A percentile compares a stretch with the other conserved stretches of the same genome.
phyloP scores from a whole-genome alignment of 30 jellyfish, hydroid and myxozoan species.

The Morbakka virulenta region DNA sequence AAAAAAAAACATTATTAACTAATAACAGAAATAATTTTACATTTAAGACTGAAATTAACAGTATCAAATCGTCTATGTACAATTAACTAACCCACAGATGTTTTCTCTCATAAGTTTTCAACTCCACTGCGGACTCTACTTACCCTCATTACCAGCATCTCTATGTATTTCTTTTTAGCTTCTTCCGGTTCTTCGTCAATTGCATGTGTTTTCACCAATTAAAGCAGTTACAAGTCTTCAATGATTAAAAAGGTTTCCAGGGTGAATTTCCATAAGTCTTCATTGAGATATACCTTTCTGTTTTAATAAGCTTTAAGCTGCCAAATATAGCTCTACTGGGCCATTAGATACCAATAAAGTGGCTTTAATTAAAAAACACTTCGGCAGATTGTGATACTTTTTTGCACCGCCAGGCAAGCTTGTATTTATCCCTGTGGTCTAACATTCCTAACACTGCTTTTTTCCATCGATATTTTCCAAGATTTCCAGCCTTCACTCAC shows the following conservation, averaged over 20 bases:
- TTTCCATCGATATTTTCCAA: not conserved
- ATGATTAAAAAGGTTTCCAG: not conserved
- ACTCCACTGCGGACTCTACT: too few species aligned
- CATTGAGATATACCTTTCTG: constrained; percentile 3
- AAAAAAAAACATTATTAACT: too few species aligned
- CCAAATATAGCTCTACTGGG: constrained; percentile 32
- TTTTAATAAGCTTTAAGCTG: constrained; percentile 29
- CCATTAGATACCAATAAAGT: too few species aligned
- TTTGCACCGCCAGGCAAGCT: not conserved
- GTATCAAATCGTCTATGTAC: too few species aligned
- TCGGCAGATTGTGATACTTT: constrained; percentile 36
- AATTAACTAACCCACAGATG: too few species aligned
- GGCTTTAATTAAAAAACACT: constrained; percentile 3
- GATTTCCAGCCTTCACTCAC: constrained; percentile 44
- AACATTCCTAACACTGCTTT: constrained; percentile 1
- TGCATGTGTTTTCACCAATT: constrained; percentile 54
- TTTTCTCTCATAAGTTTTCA: too few species aligned
- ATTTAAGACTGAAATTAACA: too few species aligned
- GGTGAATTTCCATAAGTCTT: constrained; percentile 1
- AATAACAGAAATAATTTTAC: too few species aligned
- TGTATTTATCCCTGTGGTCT: not conserved
- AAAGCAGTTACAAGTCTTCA: not conserved
- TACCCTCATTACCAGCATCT: too few species aligned
- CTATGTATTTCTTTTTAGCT: too few species aligned
- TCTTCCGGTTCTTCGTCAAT: constrained; percentile 29